These are phyloP conservation scores for Trichogramma pretiosum DNA, from an alignment of 1,140 invertebrate species.

Conservation along the genomic window DNA sequence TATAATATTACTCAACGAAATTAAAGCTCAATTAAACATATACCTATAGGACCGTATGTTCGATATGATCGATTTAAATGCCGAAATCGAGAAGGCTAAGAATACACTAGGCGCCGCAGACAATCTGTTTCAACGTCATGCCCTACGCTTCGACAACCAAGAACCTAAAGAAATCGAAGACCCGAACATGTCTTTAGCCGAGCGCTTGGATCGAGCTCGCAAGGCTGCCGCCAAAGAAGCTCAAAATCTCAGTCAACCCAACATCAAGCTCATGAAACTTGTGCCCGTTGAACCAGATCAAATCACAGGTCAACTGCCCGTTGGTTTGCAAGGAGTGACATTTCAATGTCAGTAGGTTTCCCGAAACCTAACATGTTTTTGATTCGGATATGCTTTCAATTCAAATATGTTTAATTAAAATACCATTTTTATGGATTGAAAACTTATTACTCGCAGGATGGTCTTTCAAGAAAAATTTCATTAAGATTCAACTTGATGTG, in stretches of 20 bases:
- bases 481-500: no score
- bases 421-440: no score
- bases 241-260: conserved; percentile 19
- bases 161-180: conserved; percentile 19
- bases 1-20: neutral
- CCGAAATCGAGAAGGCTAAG: conserved; percentile 39
- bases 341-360: no score
- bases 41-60: conserved; percentile 42
- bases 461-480: no score
- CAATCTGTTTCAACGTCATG: conserved; percentile 33
- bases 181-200: conserved; percentile 21
- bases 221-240: conserved; percentile 26
- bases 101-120: conserved; percentile 34
- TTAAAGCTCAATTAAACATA: no score
- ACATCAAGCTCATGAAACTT: conserved; percentile 31
- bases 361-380: no score
- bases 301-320: no score
- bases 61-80: conserved; percentile 39
- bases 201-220: conserved; percentile 28
- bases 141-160: conserved; percentile 37
- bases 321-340: no score
- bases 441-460: no score
- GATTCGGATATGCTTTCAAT: no score
- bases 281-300: conserved; percentile 18
- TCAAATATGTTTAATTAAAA: no score